Percentiles rank a stretch among this genome's conserved stretches.
Conservation (phyloP, 1,140 invertebrate genomes). For the Anastatus disparis region DNA sequence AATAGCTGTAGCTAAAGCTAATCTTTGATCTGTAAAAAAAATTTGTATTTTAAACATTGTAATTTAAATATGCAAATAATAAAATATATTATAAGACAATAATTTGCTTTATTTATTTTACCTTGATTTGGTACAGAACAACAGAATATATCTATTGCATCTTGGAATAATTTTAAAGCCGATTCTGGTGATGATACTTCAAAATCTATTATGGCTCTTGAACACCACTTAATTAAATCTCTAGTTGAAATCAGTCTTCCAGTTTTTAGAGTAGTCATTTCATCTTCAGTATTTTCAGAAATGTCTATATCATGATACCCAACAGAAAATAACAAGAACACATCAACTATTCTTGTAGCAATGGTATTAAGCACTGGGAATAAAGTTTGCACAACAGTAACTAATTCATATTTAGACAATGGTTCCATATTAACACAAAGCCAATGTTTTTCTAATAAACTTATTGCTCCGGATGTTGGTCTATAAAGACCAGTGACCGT, state of each 20-base stretch:
- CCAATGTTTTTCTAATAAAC: slow-evolving; percentile 84
- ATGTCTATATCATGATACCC: slow-evolving; percentile 70
- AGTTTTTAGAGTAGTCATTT: slow-evolving; percentile 62
- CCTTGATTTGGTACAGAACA: slow-evolving; percentile 75
- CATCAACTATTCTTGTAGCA: slow-evolving; percentile 81
- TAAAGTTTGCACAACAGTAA: slow-evolving; percentile 73
- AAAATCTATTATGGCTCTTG: slow-evolving; percentile 79
- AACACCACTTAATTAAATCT: slow-evolving; percentile 94
- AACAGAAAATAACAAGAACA: slow-evolving; percentile 84
- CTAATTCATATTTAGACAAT: slow-evolving; percentile 78
- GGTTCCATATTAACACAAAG: slow-evolving; percentile 85
- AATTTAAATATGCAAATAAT: slow-evolving; percentile 6
- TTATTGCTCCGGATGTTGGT: slow-evolving; percentile 73
- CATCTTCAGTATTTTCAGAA: slow-evolving; percentile 40
- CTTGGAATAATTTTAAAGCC: slow-evolving; percentile 83
- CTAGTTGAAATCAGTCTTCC: slow-evolving; percentile 80
- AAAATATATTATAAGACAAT: neutral
- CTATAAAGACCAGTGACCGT: slow-evolving; percentile 71
- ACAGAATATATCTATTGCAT: slow-evolving; percentile 93
- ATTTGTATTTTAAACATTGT: neutral
- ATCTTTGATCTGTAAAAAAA: slow-evolving; percentile 66
- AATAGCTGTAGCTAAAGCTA: slow-evolving; percentile 78
- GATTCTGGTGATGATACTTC: slow-evolving; percentile 79
- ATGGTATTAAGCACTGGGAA: slow-evolving; percentile 82
- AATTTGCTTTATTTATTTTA: slow-evolving; percentile 34